A percentile compares a stretch with the other conserved stretches of the same genome.
phyloP scores from a whole-genome alignment of 2,113 vertebrate genomes.

The Corythornis cristatus region DNA sequence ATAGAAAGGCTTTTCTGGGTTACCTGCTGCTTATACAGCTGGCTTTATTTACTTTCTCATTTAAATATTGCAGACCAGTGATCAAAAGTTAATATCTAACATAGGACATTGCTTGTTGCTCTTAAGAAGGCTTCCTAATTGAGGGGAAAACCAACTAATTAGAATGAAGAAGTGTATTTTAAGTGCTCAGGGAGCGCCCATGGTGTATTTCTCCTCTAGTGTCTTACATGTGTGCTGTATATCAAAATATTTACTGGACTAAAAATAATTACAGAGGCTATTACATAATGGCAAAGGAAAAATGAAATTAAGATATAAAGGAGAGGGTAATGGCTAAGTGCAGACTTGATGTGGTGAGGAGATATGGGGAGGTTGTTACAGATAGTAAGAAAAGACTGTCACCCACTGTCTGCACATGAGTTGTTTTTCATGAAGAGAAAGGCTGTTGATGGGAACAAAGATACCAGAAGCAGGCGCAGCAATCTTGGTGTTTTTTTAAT shows the following conservation, averaged over 20 bases:
- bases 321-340: not conserved
- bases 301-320: not conserved
- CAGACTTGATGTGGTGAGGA: accelerated
- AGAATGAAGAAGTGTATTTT: not conserved
- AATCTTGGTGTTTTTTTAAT: not conserved
- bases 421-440: not conserved
- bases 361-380: not conserved
- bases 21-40: slow-evolving; percentile 16
- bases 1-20: not conserved
- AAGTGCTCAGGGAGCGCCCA: not conserved
- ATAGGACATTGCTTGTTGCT: not conserved
- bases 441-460: not conserved
- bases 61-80: slow-evolving; percentile 37
- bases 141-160: not conserved
- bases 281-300: not conserved
- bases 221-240: not conserved
- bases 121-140: not conserved
- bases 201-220: not conserved
- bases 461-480: not conserved
- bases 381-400: not conserved
- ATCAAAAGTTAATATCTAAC: slow-evolving; percentile 5
- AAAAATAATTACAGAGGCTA: slow-evolving; percentile 6
- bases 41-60: slow-evolving; percentile 28
- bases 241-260: not conserved
- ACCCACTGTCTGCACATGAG: not conserved